Conservation (phyloP, 2,797 vertebrate genomes). For the Phoebastria nigripes region DNA sequence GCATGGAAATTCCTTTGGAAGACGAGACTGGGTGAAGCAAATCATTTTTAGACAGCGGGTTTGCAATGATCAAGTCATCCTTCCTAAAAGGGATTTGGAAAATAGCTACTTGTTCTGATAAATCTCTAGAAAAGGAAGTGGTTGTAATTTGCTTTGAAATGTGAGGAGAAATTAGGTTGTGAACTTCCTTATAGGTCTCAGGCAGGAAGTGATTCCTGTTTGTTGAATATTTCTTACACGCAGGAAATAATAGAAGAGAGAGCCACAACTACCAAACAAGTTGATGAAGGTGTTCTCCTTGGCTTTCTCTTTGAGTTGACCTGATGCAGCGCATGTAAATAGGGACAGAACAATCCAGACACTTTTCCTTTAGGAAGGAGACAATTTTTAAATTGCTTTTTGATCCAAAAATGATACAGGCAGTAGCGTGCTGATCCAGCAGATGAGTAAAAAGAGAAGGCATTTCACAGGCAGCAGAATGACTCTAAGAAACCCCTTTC, state of each 20-base stretch:
- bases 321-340: not conserved
- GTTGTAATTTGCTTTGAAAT: not conserved
- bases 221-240: not conserved
- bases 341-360: not conserved
- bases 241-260: slow-evolving; percentile 34
- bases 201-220: slow-evolving; percentile 45
- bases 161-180: not conserved
- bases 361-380: not conserved
- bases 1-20: not conserved
- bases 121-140: not conserved
- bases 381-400: not conserved
- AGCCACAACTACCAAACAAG: not conserved
- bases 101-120: not conserved
- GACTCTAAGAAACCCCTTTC: not conserved
- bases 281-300: not conserved
- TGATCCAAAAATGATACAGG: not conserved
- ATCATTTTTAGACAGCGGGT: not conserved
- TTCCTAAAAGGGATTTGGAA: not conserved
- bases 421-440: not conserved
- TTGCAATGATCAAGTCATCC: not conserved
- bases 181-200: not conserved
- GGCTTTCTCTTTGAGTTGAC: not conserved
- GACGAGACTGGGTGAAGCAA: not conserved
- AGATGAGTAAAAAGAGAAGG: not conserved
- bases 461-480: not conserved